Percentiles rank a stretch among this genome's conserved stretches.
Conservation (phyloP, 2,797 vertebrate species). For the Thripadectes ignobilis region DNA sequence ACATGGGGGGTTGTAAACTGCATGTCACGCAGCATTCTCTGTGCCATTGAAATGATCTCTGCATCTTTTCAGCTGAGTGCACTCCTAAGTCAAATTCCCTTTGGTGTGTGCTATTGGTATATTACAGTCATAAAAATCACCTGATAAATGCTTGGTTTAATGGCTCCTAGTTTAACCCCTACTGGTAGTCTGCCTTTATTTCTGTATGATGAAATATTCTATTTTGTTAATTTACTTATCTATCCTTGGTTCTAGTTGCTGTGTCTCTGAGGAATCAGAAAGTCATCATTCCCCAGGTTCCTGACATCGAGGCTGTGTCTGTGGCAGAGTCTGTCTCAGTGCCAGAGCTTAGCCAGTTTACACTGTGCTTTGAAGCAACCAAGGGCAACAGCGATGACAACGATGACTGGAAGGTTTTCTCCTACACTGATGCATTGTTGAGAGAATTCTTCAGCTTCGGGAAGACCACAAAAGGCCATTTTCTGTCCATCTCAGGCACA, state of each 20-base stretch:
- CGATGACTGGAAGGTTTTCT: constrained; percentile 85
- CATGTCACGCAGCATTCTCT: background rate
- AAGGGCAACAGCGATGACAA: constrained; percentile 65
- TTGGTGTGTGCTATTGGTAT: background rate
- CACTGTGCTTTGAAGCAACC: constrained; percentile 88
- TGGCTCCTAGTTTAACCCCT: background rate
- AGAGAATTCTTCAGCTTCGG: constrained; percentile 78
- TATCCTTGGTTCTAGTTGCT: constrained; percentile 74
- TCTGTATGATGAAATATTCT: background rate
- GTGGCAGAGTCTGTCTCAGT: constrained; percentile 78
- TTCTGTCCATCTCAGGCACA: constrained; percentile 71
- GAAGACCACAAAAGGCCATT: constrained; percentile 64
- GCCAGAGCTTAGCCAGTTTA: constrained; percentile 84
- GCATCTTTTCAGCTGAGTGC: background rate
- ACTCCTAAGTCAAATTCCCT: background rate
- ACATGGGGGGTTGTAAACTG: background rate
- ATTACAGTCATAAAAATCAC: background rate
- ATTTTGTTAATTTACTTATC: background rate
- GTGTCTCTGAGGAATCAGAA: constrained; percentile 95
- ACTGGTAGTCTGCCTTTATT: background rate
- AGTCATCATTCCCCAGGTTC: constrained; percentile 75
- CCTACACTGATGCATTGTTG: constrained; percentile 68
- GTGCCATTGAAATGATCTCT: background rate
- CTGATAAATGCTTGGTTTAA: background rate
- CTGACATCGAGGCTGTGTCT: constrained; percentile 63